Base-by-base conservation (phyloP, 2,113 vertebrate species). In the Pao palembangensis region DNA sequence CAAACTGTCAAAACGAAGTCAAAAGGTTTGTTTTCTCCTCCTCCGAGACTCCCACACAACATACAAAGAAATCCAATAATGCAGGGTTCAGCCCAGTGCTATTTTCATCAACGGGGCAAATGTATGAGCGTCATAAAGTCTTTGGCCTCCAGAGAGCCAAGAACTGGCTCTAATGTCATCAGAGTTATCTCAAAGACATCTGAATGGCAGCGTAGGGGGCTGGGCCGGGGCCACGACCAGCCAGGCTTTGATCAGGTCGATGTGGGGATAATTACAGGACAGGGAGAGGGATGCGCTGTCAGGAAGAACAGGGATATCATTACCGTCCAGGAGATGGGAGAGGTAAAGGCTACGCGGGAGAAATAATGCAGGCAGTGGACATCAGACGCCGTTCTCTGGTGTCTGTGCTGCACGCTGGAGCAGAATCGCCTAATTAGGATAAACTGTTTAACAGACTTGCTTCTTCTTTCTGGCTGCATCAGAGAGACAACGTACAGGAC, bases 31-130 rank as follows among this genome's bases (percentile, higher is more conserved):
- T 47, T 52, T 38, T 66, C 4, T n/a, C 55, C 34, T 62, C 72
- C 67, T 68, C 47, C 14, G 50, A 44, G 53, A 67, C 58, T 19
- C 15, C 4, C 34, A 21, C 13, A 72, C 61, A 69, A 69, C 54
- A 76, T 63, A 61, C 58, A 65, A 64, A 62, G 34, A 66, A 48
- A 79, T 61, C 64, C 53, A 67, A 79, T 77, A 73, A 70, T 0
- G 7, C 63, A 28, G 67, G 38, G 78, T 81, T 85, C 74, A 87
- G 21, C 57, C 19, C 19, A 21, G 64, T 69, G 71, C 63, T 88
- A 78, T 87, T 86, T 73, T 71, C 71, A 86, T 86, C 81, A 84
- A 83, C 79, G 60, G 67, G 76, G 68, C 64, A 55, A 78, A 78
- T 75, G 68, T 71, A 75, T 73, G 65, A 63, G 54, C 46, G 21